Percentiles rank a stretch among this genome's conserved stretches.
phyloP scores from a whole-genome alignment of 1,140 invertebrate genomes.

The Ericerus pela region DNA sequence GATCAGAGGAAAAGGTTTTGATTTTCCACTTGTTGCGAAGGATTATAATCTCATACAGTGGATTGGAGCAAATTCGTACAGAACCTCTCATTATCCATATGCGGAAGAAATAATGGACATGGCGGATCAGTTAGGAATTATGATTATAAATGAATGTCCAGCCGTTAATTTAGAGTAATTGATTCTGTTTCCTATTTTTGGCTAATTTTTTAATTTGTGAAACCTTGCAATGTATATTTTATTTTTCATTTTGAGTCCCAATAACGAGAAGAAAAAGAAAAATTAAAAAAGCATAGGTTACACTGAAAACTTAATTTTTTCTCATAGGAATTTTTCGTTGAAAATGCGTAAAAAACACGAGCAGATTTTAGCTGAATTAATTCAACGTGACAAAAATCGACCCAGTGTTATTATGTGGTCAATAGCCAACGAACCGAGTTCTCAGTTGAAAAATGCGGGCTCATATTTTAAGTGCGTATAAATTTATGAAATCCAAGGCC shows the following conservation, averaged over 20 bases:
- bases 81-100: conserved; percentile 98
- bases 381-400: conserved; percentile 82
- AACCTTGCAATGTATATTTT: background rate
- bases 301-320: background rate
- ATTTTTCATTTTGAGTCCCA: background rate
- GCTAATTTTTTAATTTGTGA: background rate
- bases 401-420: conserved; percentile 96
- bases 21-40: conserved; percentile 68
- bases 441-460: conserved; percentile 44
- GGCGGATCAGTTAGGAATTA: conserved; percentile 83
- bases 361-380: conserved; percentile 64
- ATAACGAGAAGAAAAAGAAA: background rate
- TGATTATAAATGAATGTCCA: conserved; percentile 91
- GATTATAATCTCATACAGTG: conserved; percentile 91
- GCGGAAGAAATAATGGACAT: conserved; percentile 93
- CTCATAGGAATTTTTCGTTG: conserved; percentile 33
- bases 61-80: conserved; percentile 86
- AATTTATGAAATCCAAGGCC: too few relatives aligned
- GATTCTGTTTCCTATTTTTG: background rate
- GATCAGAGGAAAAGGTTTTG: conserved; percentile 80
- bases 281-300: background rate
- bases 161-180: conserved; percentile 77
- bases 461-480: conserved; percentile 73
- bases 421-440: conserved; percentile 80
- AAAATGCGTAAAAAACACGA: conserved; percentile 64